A percentile compares a stretch with the other conserved stretches of the same genome.
These are phyloP conservation scores for Malacoctenus gilli DNA, from an alignment of 2,797 vertebrate species.

Conservation along the genomic window DNA sequence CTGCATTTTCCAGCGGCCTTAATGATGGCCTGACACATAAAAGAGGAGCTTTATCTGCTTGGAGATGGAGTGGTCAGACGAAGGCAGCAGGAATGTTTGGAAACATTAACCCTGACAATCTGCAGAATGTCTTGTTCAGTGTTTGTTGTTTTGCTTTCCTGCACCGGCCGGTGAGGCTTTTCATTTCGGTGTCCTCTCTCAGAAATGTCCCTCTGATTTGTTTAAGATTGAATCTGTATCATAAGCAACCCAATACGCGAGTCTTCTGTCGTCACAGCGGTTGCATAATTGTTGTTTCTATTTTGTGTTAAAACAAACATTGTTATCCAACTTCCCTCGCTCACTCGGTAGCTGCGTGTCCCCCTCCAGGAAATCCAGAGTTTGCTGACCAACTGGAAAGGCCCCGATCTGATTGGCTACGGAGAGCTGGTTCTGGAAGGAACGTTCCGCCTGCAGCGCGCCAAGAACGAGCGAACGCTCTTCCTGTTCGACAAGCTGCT, in stretches of 20 bases:
- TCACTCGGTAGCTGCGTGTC: conserved; percentile 1
- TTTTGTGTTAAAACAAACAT: too few relatives aligned
- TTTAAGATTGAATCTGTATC: too few relatives aligned
- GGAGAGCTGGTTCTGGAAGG: conserved; percentile 97
- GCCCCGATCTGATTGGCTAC: conserved; percentile 95
- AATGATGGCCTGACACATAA: conserved; percentile 72
- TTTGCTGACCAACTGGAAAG: conserved; percentile 97
- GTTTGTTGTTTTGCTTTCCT: conserved; percentile 3
- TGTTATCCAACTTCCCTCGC: background rate
- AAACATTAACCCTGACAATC: conserved; percentile 34
- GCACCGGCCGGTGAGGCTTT: background rate
- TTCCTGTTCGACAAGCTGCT: conserved; percentile 97
- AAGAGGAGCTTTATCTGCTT: conserved; percentile 69
- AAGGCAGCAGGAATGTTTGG: conserved; percentile 63
- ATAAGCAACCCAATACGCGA: too few relatives aligned
- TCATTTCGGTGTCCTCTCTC: too few relatives aligned
- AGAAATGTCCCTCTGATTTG: too few relatives aligned
- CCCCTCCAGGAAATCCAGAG: conserved; percentile 95
- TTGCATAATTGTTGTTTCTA: conserved; percentile 2
- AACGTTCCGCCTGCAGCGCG: conserved; percentile 94
- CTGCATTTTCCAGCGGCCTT: conserved; percentile 56
- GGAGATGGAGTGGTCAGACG: conserved; percentile 49
- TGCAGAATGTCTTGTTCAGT: conserved; percentile 8
- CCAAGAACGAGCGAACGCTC: conserved; percentile 95
- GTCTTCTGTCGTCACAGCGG: background rate